Conservation (phyloP, 2,888 invertebrate genomes). For the Epinotia bilunana region DNA sequence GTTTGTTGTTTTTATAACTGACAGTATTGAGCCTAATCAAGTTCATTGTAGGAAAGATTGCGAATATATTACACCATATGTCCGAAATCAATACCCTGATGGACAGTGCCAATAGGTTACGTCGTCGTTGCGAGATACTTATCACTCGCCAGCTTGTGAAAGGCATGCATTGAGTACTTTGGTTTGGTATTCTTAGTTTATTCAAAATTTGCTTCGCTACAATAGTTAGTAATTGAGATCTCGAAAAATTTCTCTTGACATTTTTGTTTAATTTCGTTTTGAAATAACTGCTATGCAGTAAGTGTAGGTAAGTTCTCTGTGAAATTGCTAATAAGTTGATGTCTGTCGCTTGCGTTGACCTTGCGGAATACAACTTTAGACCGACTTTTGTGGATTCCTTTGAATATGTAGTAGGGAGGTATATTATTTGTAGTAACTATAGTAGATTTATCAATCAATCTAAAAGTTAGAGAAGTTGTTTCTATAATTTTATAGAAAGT, state of each 20-base stretch:
- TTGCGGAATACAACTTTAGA: constrained; percentile 1
- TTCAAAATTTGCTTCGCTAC: background rate
- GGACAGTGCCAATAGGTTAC: constrained; percentile 22
- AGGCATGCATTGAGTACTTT: background rate
- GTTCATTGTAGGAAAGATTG: constrained; percentile 17
- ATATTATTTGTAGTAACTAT: background rate
- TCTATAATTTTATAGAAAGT: background rate
- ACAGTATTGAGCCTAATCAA: constrained; percentile 13
- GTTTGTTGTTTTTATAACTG: constrained; percentile 3
- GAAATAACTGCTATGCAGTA: background rate
- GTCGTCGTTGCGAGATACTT: constrained; percentile 14
- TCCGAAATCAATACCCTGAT: constrained; percentile 24
- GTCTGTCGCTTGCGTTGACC: background rate
- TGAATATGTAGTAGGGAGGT: background rate
- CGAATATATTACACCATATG: constrained; percentile 13
- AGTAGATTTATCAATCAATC: background rate
- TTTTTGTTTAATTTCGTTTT: background rate
- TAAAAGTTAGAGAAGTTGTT: background rate
- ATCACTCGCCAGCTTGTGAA: constrained; percentile 11
- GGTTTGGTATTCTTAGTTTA: background rate
- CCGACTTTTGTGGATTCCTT: background rate
- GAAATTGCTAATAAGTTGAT: background rate
- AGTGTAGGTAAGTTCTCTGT: background rate
- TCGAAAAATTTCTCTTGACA: background rate
- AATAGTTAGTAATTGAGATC: background rate